Evolutionary conservation across 2,797 vertebrate species (phyloP).

Genomic region (Sebastes taczanowskii): DNA sequence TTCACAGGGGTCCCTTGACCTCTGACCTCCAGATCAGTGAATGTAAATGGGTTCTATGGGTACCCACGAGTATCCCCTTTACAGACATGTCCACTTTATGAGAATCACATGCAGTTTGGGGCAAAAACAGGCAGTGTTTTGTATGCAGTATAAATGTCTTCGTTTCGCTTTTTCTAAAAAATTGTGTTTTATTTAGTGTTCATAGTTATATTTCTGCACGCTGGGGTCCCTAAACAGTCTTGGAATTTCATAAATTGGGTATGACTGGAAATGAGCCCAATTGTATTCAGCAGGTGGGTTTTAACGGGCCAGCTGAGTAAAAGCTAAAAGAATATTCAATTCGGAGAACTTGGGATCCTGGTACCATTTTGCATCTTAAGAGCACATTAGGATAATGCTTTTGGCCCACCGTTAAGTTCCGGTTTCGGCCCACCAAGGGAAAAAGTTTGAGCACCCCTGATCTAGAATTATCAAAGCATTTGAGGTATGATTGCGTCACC

Average conservation of each 20-base stretch:
- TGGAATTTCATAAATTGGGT: not conserved
- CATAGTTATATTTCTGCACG: not conserved
- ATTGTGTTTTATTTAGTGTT: no score
- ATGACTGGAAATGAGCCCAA: not conserved
- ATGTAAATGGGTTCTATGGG: no score
- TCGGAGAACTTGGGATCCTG: not conserved
- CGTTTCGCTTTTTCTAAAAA: no score
- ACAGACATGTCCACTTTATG: not conserved
- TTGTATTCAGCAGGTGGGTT: not conserved
- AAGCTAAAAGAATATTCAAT: not conserved
- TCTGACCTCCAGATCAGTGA: no score
- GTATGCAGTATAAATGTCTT: no score
- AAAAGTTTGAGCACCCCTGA: not conserved
- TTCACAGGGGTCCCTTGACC: no score
- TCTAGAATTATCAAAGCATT: not conserved
- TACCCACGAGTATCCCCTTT: not conserved
- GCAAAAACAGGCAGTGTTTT: not conserved
- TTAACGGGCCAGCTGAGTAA: not conserved
- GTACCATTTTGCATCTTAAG: no score
- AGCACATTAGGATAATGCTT: not conserved
- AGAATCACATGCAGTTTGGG: not conserved
- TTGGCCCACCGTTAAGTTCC: not conserved
- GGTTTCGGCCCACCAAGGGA: not conserved
- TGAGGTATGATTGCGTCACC: not conserved
- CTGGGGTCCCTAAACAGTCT: not conserved